phyloP scores from a whole-genome alignment of 2,113 vertebrate genomes.

The Nettapus auritus region DNA sequence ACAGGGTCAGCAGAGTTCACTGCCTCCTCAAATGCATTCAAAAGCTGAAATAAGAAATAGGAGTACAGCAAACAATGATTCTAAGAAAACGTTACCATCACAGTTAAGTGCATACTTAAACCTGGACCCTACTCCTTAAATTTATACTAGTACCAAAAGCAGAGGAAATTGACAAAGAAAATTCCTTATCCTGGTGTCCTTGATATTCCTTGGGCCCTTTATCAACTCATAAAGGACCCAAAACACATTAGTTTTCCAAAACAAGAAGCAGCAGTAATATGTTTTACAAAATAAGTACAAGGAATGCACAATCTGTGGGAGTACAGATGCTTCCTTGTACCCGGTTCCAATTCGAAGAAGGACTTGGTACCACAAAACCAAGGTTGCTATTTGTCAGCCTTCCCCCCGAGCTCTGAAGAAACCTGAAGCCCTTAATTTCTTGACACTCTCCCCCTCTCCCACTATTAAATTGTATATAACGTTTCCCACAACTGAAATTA shows the following conservation, averaged over 20 bases:
- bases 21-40: slow-evolving; percentile 89
- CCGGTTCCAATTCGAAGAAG: background rate
- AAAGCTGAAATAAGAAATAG: slow-evolving; percentile 79
- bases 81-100: background rate
- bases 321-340: background rate
- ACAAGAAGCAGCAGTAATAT: background rate
- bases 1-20: slow-evolving; percentile 78
- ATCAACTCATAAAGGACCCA: background rate
- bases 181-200: background rate
- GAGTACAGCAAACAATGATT: background rate
- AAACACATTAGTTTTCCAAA: background rate
- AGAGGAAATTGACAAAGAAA: background rate
- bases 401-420: background rate
- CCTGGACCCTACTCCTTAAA: background rate
- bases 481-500: background rate
- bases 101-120: background rate
- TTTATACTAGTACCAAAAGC: background rate
- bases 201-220: too few species aligned
- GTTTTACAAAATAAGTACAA: background rate
- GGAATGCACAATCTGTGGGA: background rate
- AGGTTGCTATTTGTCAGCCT: background rate
- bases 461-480: too few species aligned
- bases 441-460: background rate
- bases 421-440: background rate
- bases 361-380: background rate